A percentile compares a stretch with the other conserved stretches of the same genome.
Conservation (phyloP, 2,797 vertebrate species). For the Oreochromis grahami region DNA sequence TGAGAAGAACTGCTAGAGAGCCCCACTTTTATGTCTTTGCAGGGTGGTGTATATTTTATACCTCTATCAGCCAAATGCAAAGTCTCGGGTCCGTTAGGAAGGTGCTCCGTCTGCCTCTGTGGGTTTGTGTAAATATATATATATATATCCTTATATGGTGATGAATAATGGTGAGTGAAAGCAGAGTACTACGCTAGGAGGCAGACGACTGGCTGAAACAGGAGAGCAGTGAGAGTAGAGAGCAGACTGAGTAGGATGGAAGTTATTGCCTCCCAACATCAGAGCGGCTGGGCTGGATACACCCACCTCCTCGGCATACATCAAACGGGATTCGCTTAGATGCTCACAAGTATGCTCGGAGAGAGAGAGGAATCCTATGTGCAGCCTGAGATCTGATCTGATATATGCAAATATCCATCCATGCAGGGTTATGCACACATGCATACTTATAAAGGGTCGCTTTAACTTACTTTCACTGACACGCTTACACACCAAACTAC, state of each 20-base stretch:
- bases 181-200: constrained; percentile 47
- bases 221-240: constrained; percentile 42
- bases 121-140: constrained; percentile 39
- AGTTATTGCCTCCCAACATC: constrained; percentile 64
- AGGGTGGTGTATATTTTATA: not conserved
- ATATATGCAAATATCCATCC: constrained; percentile 17
- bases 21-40: not conserved
- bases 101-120: constrained; percentile 28
- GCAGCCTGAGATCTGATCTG: constrained; percentile 27
- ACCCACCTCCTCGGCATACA: constrained; percentile 69
- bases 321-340: constrained; percentile 42
- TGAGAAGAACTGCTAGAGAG: not conserved
- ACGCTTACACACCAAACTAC: constrained; percentile 5
- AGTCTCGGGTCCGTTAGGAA: not conserved
- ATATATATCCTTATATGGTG: constrained; percentile 39
- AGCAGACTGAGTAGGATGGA: constrained; percentile 66
- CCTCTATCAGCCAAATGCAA: not conserved
- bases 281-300: constrained; percentile 68
- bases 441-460: constrained; percentile 1
- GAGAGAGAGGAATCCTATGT: constrained; percentile 12
- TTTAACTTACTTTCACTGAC: constrained; percentile 22
- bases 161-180: constrained; percentile 45
- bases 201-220: constrained; percentile 54
- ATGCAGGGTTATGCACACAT: constrained; percentile 2
- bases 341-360: constrained; percentile 29